These are phyloP conservation scores for Acanthopleura granulata DNA, from an alignment of 2,888 invertebrate genomes.

Conservation along the genomic window DNA sequence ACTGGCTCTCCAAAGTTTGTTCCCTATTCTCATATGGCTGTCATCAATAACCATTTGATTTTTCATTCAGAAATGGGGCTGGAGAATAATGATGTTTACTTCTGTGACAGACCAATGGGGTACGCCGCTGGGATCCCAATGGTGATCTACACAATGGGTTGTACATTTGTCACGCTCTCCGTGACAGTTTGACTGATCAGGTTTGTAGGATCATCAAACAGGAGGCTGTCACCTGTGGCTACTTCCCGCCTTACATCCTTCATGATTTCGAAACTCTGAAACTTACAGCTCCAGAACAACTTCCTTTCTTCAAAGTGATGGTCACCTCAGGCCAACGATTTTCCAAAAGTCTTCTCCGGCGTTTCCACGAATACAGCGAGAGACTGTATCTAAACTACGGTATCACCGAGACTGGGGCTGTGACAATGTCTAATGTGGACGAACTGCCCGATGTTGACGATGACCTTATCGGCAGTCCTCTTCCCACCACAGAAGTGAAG, in stretches of 20 bases:
- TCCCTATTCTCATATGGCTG: conserved; percentile 8
- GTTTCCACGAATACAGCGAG: background rate
- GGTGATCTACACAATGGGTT: background rate
- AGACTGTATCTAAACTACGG: background rate
- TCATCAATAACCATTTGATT: conserved; percentile 1
- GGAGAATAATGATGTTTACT: conserved; percentile 7
- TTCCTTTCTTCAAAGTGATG: background rate
- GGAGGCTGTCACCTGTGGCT: background rate
- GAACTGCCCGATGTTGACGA: background rate
- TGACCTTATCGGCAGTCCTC: background rate
- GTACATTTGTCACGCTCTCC: background rate
- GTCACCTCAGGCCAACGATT: conserved; percentile 2
- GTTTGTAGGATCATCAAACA: background rate
- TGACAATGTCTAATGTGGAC: background rate
- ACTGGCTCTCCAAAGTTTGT: conserved; percentile 25
- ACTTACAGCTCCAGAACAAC: background rate
- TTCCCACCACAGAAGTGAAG: conserved; percentile 13
- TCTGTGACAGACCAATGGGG: conserved; percentile 4
- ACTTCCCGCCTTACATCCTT: background rate
- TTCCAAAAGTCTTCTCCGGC: background rate
- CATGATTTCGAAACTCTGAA: background rate
- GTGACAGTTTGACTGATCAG: background rate
- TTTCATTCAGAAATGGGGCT: background rate
- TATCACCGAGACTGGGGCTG: background rate
- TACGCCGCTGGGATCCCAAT: background rate